Evolutionary conservation across 2,797 vertebrate genomes (phyloP).

Genomic region (Melanotaenia boesemani): DNA sequence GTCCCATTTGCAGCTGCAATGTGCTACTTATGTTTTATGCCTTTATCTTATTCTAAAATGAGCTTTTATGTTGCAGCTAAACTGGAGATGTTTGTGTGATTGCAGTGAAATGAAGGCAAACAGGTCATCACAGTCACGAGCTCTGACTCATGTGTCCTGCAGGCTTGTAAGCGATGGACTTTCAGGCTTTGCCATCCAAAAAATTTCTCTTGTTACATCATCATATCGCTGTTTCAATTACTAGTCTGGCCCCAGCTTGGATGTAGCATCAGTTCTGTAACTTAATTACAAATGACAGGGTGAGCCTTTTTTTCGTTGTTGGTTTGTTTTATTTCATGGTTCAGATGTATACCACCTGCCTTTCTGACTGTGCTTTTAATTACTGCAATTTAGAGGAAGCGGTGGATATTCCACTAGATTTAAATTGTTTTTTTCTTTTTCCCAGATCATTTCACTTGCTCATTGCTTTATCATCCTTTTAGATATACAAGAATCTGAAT

Average conservation of each 20-base stretch:
- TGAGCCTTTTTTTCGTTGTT: constrained; percentile 13
- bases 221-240: constrained; percentile 30
- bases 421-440: neutral
- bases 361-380: constrained; percentile 33
- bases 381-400: constrained; percentile 9
- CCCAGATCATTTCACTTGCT: constrained; percentile 1
- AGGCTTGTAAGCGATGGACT: constrained; percentile 61
- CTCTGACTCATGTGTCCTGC: constrained; percentile 67
- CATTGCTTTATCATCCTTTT: neutral
- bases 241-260: constrained; percentile 30
- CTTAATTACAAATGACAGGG: constrained; percentile 57
- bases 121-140: constrained; percentile 51
- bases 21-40: constrained; percentile 20
- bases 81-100: constrained; percentile 37
- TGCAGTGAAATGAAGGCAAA: constrained; percentile 32
- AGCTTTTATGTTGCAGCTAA: neutral
- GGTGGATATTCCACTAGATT: constrained; percentile 26
- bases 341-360: constrained; percentile 33
- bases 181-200: constrained; percentile 42
- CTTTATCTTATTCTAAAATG: constrained; percentile 5
- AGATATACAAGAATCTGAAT: neutral
- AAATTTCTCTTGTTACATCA: constrained; percentile 43
- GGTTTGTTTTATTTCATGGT: constrained; percentile 2
- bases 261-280: constrained; percentile 22
- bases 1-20: constrained; percentile 8